These are phyloP conservation scores for Neodontobutis hainanensis DNA, from an alignment of 2,113 vertebrate species.

Conservation along the genomic window DNA sequence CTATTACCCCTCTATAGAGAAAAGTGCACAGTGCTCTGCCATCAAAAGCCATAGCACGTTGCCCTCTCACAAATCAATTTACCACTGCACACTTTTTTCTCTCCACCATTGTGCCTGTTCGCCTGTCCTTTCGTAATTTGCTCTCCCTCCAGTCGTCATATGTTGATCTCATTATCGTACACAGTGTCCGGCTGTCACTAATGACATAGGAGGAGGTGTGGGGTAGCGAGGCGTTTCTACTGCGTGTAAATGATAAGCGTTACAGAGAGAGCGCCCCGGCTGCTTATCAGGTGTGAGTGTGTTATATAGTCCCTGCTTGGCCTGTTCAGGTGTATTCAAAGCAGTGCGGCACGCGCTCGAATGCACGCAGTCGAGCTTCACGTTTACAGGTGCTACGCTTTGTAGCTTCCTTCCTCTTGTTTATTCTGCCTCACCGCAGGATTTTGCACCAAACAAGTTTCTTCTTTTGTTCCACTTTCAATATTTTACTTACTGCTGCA, in stretches of 20 bases:
- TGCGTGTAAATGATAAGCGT: slow-evolving; percentile 65
- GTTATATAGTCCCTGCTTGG: slow-evolving; percentile 17
- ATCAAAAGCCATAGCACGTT: slow-evolving; percentile 33
- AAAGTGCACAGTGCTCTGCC: not conserved
- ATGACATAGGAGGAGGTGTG: slow-evolving; percentile 60
- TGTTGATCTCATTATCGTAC: slow-evolving; percentile 43
- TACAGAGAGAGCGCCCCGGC: slow-evolving; percentile 21
- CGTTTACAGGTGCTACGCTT: slow-evolving; percentile 41
- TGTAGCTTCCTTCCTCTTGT: not conserved
- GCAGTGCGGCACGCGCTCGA: slow-evolving; percentile 19
- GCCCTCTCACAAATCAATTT: slow-evolving; percentile 30
- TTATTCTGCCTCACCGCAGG: not conserved
- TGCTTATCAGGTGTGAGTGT: slow-evolving; percentile 62
- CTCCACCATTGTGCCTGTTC: slow-evolving; percentile 15
- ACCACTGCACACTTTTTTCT: slow-evolving; percentile 17
- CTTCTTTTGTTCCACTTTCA: slow-evolving; percentile 10
- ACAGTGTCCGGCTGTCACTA: slow-evolving; percentile 53
- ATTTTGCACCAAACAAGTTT: slow-evolving; percentile 6
- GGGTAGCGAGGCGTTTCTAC: slow-evolving; percentile 37
- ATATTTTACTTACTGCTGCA: not conserved
- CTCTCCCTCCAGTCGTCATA: slow-evolving; percentile 27
- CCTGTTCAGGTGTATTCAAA: slow-evolving; percentile 15
- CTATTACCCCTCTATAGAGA: not conserved
- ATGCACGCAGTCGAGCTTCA: slow-evolving; percentile 12
- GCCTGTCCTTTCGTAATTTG: slow-evolving; percentile 3